phyloP scores from a whole-genome alignment of 2,888 invertebrate species.

The Biston stratarius region DNA sequence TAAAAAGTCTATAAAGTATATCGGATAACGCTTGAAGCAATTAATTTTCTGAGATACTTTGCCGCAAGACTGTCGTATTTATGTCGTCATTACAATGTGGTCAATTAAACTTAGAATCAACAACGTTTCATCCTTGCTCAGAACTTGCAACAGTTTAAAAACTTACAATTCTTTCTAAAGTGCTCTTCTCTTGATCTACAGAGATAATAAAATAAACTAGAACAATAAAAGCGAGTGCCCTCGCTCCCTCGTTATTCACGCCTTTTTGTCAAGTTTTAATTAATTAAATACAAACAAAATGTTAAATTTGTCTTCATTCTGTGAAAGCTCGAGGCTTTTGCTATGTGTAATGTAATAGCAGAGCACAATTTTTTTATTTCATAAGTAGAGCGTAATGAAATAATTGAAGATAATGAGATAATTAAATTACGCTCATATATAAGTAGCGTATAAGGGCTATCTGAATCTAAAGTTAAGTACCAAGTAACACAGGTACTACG shows the following conservation, averaged over 20 bases:
- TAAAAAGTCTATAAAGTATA: too few relatives aligned
- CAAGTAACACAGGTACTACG: too few relatives aligned
- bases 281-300: slow-evolving; percentile 36
- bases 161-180: slow-evolving; percentile 13
- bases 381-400: slow-evolving; percentile 12
- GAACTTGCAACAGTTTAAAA: slow-evolving; percentile 18
- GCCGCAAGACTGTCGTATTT: too few relatives aligned
- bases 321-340: slow-evolving; percentile 14
- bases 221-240: slow-evolving; percentile 27
- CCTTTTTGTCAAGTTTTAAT: slow-evolving; percentile 33
- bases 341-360: slow-evolving; percentile 11
- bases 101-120: background rate
- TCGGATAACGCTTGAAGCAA: too few relatives aligned
- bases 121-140: background rate
- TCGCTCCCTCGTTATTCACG: slow-evolving; percentile 26
- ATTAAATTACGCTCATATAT: background rate
- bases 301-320: slow-evolving; percentile 27
- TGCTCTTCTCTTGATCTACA: slow-evolving; percentile 19
- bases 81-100: too few relatives aligned
- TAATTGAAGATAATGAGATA: slow-evolving; percentile 23
- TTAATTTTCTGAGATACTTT: too few relatives aligned
- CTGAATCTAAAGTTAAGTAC: too few relatives aligned
- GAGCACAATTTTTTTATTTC: slow-evolving; percentile 21
- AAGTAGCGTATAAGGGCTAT: too few relatives aligned
- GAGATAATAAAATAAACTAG: slow-evolving; percentile 28